Conservation (phyloP, 2,797 vertebrate genomes). For the Lutjanus campechanus region DNA sequence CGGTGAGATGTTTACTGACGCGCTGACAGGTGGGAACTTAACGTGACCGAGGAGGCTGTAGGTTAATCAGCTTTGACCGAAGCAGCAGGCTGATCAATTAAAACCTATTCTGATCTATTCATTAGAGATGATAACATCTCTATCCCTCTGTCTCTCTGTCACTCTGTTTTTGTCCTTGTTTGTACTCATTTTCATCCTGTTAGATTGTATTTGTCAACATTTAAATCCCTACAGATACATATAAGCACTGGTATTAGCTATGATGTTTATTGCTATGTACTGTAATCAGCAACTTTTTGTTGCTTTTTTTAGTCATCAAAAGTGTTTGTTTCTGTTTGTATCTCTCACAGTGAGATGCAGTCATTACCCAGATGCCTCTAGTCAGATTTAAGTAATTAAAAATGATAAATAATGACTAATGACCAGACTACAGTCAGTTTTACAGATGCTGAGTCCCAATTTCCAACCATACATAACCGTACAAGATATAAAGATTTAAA, state of each 20-base stretch:
- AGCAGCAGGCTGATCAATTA: conserved; percentile 33
- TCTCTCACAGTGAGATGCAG: neutral
- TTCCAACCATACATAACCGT: neutral
- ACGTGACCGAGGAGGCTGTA: neutral
- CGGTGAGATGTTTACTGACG: neutral
- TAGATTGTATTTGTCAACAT: too few relatives aligned
- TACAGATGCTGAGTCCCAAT: neutral
- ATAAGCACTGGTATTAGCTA: neutral
- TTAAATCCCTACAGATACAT: neutral
- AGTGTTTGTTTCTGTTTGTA: neutral
- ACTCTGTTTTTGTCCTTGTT: neutral
- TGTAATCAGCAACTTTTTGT: too few relatives aligned
- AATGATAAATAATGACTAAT: neutral
- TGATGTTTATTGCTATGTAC: too few relatives aligned
- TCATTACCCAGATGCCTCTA: too few relatives aligned
- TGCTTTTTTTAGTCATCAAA: too few relatives aligned
- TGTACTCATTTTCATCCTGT: too few relatives aligned
- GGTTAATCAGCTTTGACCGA: conserved; percentile 63
- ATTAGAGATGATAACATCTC: neutral
- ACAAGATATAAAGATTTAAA: neutral
- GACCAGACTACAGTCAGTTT: neutral
- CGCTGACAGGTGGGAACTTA: conserved; percentile 7
- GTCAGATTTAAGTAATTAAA: neutral
- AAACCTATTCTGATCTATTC: neutral
- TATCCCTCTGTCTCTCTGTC: neutral